Base-by-base conservation (phyloP, 2,797 vertebrate species). In the Thripadectes ignobilis region DNA sequence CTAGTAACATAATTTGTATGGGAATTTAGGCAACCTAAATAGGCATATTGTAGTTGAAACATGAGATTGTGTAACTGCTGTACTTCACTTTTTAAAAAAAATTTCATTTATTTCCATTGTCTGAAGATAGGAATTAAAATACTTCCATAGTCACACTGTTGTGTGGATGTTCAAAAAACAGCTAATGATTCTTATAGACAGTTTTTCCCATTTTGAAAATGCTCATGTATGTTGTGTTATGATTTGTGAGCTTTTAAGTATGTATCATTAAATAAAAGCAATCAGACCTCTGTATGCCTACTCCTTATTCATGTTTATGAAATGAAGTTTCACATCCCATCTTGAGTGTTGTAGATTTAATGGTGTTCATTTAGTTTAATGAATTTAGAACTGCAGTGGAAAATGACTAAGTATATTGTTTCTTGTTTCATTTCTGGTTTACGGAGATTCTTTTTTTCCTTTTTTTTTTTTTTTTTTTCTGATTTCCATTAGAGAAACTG, bases 241-340 rank as follows among this genome's bases (percentile, higher is more conserved):
- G 48, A 66, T 75, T 93, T 84, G 59, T 85, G 58, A 62, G 90
- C 30, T 74, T 38, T 55, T 39, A 36, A 73, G 13, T 61, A 58
- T 54, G 14, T 84, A 61, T 68, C 61, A 59, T 76, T 94, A 74
- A 94, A 77, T 87, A 85, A 89, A 95, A 92, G n/a, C 32, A 62
- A 55, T 83, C 65, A 41, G 27, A 54, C 9, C 29, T 85, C 66
- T 71, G 29, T 89, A 20, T 89, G 68, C 69, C 7, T 75, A 24
- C 22, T 78, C 38, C 38, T 90, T 86, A 38, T 54, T 89, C 66
- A 66, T 69, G 54, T 55, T 81, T 68, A 54, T 66, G 52, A 85
- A 85, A 72, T 46, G 48, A 80, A 88, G n/a, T 81, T 93, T 86
- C n/a, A 54, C 16, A 7, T 87, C 4, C 12, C 43, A 6, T 72